phyloP scores from a whole-genome alignment of 2,797 vertebrate species.

The Petrocephalus schoutedeni region DNA sequence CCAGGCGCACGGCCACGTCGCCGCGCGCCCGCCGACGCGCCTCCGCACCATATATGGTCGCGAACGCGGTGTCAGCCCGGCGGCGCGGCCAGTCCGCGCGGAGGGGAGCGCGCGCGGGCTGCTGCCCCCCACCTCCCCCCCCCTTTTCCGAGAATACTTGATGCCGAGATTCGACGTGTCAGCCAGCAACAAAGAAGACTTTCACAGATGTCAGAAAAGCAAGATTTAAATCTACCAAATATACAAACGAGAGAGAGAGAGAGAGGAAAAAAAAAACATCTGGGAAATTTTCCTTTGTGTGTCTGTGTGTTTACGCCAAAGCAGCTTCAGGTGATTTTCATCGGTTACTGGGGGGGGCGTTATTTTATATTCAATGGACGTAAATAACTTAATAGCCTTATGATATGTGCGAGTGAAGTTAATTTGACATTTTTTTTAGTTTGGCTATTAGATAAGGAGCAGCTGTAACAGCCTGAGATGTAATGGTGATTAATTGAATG shows the following conservation, averaged over 20 bases:
- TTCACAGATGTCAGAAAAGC: constrained; percentile 31
- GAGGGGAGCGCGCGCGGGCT: constrained; percentile 33
- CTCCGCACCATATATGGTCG: constrained; percentile 65
- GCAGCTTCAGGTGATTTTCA: constrained; percentile 33
- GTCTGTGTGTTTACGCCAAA: constrained; percentile 25
- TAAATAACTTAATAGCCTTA: background rate
- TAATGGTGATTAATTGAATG: background rate
- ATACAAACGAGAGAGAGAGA: constrained; percentile 12
- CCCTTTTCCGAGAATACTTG: constrained; percentile 39
- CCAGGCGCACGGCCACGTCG: constrained; percentile 44
- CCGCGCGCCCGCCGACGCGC: constrained; percentile 34
- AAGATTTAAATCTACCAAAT: constrained; percentile 25
- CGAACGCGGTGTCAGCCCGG: constrained; percentile 43
- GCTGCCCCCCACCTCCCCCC: constrained; percentile 26
- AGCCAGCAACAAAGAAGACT: constrained; percentile 36
- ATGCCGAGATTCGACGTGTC: constrained; percentile 32
- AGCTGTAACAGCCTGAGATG: background rate
- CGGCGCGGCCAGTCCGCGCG: constrained; percentile 46
- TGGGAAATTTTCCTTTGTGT: constrained; percentile 14
- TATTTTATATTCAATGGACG: background rate
- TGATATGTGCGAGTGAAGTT: background rate
- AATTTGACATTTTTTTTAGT: background rate
- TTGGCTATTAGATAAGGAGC: background rate
- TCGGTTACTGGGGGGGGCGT: constrained; percentile 21
- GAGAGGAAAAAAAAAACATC: constrained; percentile 1